phyloP scores from a whole-genome alignment of 2,888 invertebrate genomes.

The Pandemis corylana region DNA sequence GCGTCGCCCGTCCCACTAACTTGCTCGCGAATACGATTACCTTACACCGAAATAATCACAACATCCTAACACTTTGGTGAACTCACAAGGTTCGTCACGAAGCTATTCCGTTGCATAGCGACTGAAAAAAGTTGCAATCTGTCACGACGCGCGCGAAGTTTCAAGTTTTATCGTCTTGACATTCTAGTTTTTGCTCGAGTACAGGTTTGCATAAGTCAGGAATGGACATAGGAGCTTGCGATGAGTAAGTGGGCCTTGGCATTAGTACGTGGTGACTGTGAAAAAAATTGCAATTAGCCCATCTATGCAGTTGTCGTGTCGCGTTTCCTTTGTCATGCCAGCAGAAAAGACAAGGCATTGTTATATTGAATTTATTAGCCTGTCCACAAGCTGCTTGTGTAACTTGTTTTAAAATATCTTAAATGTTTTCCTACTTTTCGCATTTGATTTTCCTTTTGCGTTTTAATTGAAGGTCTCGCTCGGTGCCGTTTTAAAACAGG shows the following conservation, averaged over 20 bases:
- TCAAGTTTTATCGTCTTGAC: conserved; percentile 60
- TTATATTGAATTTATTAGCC: conserved; percentile 76
- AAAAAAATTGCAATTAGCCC: conserved; percentile 79
- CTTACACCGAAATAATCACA: conserved; percentile 56
- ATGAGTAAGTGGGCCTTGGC: conserved; percentile 83
- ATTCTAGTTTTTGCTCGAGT: conserved; percentile 71
- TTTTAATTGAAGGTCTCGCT: conserved; percentile 24
- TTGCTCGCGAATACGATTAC: conserved; percentile 76
- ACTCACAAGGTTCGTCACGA: conserved; percentile 67
- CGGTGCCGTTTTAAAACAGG: conserved; percentile 3
- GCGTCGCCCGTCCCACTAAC: conserved; percentile 75
- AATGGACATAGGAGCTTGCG: conserved; percentile 77
- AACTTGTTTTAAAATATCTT: conserved; percentile 45
- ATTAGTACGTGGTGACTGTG: conserved; percentile 74
- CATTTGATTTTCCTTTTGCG: conserved; percentile 30
- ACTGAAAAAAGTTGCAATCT: conserved; percentile 60
- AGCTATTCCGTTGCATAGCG: conserved; percentile 61
- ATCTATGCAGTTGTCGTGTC: conserved; percentile 69
- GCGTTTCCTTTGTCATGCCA: conserved; percentile 81
- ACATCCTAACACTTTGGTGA: conserved; percentile 54
- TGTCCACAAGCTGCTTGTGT: conserved; percentile 54
- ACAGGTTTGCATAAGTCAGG: conserved; percentile 76
- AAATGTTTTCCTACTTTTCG: conserved; percentile 56
- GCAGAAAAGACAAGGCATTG: conserved; percentile 72
- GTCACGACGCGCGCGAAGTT: conserved; percentile 57